phyloP scores from a whole-genome alignment of 2,797 vertebrate species.

The Picus viridis region DNA sequence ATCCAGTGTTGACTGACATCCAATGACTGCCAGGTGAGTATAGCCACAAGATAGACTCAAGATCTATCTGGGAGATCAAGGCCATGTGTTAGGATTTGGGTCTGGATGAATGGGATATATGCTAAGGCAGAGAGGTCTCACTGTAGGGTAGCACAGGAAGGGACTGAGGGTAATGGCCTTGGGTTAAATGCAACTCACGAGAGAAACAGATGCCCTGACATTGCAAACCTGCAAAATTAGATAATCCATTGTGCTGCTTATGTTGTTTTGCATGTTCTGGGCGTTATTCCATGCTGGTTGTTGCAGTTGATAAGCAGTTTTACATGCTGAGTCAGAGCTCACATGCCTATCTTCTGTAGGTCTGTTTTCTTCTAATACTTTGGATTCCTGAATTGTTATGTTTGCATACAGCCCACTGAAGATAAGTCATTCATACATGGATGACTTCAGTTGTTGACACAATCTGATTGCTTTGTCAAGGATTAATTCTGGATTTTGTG shows the following conservation, averaged over 20 bases:
- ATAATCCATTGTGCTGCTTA: neutral
- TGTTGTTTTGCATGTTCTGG: neutral
- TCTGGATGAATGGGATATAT: neutral
- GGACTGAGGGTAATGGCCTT: neutral
- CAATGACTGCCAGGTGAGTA: fast-evolving
- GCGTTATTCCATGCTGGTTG: neutral
- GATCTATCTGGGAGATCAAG: neutral
- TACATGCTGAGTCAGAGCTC: neutral
- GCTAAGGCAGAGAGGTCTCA: neutral
- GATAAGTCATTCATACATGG: neutral
- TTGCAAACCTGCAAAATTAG: neutral
- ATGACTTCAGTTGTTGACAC: neutral
- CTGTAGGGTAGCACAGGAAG: neutral
- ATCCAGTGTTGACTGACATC: neutral
- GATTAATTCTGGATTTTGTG: neutral
- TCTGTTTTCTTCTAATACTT: neutral
- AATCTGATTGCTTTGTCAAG: neutral
- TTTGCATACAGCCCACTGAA: neutral
- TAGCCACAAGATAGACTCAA: neutral
- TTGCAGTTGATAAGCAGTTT: neutral
- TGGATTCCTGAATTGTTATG: neutral
- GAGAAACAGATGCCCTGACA: neutral
- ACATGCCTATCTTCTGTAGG: neutral
- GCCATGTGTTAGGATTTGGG: neutral
- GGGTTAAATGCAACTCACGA: neutral